A percentile compares a stretch with the other conserved stretches of the same genome.
These are phyloP conservation scores for Tyto alba DNA, from an alignment of 2,113 vertebrate species.

Conservation along the genomic window DNA sequence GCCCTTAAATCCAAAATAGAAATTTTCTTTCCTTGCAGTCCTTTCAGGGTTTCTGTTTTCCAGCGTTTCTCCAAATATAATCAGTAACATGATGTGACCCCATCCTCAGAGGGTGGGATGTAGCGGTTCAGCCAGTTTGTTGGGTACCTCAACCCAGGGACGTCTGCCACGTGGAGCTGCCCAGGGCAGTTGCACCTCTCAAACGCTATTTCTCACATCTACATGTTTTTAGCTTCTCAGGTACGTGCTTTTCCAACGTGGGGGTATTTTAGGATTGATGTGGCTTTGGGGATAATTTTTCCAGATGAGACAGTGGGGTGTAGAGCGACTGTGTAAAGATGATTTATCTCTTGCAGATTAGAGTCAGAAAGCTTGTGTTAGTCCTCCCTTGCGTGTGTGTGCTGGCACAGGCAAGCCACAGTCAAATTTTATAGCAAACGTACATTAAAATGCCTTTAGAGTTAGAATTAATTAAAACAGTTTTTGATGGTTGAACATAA, in stretches of 20 bases:
- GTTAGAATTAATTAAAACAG: neutral
- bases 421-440: neutral
- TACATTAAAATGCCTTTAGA: neutral
- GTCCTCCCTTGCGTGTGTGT: neutral
- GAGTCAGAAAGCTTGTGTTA: neutral
- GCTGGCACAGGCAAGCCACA: neutral
- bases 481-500: neutral
- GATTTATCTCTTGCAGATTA: slow-evolving; percentile 32
- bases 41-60: neutral
- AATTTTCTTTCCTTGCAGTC: neutral
- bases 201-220: accelerated
- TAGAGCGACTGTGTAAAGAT: neutral
- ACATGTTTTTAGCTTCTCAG: neutral
- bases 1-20: slow-evolving; percentile 5
- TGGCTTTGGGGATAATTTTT: neutral
- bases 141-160: neutral
- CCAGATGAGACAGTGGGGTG: slow-evolving; percentile 20
- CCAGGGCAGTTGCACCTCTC: neutral
- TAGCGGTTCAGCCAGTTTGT: accelerated
- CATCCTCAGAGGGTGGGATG: neutral
- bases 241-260: neutral
- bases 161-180: accelerated
- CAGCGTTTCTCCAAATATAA: neutral
- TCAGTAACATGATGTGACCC: neutral
- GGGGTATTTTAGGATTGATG: neutral